Evolutionary conservation across 2,888 invertebrate species (phyloP).

Genomic region (Pseudolycoriella hygida): DNA sequence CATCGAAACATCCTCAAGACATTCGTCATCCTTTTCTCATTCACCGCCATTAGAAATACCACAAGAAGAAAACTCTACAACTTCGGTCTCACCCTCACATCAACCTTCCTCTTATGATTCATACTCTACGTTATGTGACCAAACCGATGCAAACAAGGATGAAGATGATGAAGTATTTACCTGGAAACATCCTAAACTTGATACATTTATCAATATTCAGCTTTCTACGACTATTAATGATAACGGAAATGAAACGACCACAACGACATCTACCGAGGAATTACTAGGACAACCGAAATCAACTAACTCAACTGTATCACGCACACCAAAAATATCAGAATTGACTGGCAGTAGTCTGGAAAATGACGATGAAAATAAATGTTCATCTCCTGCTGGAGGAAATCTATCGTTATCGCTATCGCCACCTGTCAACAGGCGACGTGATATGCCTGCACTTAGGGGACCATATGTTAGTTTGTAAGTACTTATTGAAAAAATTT

Average conservation of each 20-base stretch:
- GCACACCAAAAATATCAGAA: background rate
- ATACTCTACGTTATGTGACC: no score
- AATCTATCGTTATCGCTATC: conserved; percentile 25
- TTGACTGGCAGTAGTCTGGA: background rate
- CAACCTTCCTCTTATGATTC: no score
- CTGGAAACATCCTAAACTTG: no score
- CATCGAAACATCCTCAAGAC: background rate
- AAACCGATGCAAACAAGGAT: no score
- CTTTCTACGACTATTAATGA: background rate
- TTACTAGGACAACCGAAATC: background rate
- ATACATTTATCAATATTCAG: no score
- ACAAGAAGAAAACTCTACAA: conserved; percentile 11
- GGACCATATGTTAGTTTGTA: conserved; percentile 29
- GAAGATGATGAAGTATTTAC: no score
- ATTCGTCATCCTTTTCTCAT: conserved; percentile 8
- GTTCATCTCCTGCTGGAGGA: no score
- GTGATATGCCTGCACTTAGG: conserved; percentile 27
- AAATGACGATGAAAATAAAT: conserved; percentile 16
- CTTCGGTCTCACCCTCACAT: conserved; percentile 10
- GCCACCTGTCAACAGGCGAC: conserved; percentile 27
- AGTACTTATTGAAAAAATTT: conserved; percentile 16
- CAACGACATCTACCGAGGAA: background rate
- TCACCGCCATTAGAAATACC: conserved; percentile 3
- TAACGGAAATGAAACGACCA: background rate
- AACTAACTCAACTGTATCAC: background rate